phyloP scores from a whole-genome alignment of 2,113 vertebrate genomes.

The Sciurus niger region DNA sequence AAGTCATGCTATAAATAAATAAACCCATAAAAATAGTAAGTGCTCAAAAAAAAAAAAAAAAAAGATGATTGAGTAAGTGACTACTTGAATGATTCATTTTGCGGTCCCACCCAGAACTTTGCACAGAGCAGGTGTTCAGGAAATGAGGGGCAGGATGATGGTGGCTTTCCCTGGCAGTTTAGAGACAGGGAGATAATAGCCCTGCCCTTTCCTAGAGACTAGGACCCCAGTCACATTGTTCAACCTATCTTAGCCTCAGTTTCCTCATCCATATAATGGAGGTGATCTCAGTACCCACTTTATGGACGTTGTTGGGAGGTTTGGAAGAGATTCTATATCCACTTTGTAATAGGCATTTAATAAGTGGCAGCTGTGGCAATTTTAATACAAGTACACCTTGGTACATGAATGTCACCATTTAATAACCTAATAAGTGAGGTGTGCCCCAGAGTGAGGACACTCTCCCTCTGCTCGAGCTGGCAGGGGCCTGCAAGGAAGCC shows the following conservation, averaged over 20 bases:
- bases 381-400: background rate
- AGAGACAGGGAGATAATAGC: background rate
- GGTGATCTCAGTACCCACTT: background rate
- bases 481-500: background rate
- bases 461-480: background rate
- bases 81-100: slow-evolving; percentile 76
- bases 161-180: background rate
- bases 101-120: background rate
- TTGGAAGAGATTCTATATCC: background rate
- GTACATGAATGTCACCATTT: background rate
- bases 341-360: background rate
- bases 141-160: slow-evolving; percentile 31
- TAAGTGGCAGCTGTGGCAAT: background rate
- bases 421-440: background rate
- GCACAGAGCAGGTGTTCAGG: slow-evolving; percentile 77
- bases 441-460: background rate
- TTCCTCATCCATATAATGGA: slow-evolving; percentile 18
- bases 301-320: background rate
- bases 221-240: background rate
- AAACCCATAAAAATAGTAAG: slow-evolving; percentile 44
- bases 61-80: slow-evolving; percentile 5
- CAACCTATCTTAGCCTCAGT: background rate
- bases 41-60: background rate
- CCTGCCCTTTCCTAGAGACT: background rate
- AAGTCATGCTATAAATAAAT: slow-evolving; percentile 45